phyloP scores from a whole-genome alignment of 2,797 vertebrate species.

The Catostomus latipinnis region DNA sequence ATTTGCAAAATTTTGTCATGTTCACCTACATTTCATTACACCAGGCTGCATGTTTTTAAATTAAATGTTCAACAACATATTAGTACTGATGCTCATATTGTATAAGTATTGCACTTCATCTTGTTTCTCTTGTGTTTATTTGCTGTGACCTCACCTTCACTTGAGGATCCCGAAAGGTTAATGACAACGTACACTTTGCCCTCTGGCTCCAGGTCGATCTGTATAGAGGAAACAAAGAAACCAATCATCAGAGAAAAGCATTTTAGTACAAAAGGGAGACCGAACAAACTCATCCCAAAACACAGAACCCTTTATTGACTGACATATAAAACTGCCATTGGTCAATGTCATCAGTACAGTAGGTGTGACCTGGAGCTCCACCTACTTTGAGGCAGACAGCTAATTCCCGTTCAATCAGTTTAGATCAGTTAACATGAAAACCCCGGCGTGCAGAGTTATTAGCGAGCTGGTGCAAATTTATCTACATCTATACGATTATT shows the following conservation, averaged over 20 bases:
- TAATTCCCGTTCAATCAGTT: no score
- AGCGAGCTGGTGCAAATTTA: no score
- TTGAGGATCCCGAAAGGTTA: constrained; percentile 95
- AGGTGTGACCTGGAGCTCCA: no score
- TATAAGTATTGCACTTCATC: neutral
- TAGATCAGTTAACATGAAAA: no score
- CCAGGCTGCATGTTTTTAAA: no score
- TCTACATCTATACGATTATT: no score
- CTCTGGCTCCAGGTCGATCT: constrained; percentile 98
- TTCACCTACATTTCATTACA: no score
- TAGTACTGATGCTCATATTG: neutral
- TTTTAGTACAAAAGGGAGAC: constrained; percentile 3
- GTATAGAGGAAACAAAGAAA: constrained; percentile 68
- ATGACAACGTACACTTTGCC: constrained; percentile 97
- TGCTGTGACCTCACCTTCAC: constrained; percentile 85
- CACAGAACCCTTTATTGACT: neutral
- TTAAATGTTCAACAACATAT: no score
- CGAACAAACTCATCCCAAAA: neutral
- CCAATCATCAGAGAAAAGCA: constrained; percentile 46
- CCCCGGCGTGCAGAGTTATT: no score
- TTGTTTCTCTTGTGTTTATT: neutral
- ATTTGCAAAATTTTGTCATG: no score
- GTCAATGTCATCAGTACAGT: no score
- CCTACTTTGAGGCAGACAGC: no score
- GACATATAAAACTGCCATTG: neutral